These are phyloP conservation scores for Cydia splendana DNA, from an alignment of 1,140 invertebrate genomes.

Conservation along the genomic window DNA sequence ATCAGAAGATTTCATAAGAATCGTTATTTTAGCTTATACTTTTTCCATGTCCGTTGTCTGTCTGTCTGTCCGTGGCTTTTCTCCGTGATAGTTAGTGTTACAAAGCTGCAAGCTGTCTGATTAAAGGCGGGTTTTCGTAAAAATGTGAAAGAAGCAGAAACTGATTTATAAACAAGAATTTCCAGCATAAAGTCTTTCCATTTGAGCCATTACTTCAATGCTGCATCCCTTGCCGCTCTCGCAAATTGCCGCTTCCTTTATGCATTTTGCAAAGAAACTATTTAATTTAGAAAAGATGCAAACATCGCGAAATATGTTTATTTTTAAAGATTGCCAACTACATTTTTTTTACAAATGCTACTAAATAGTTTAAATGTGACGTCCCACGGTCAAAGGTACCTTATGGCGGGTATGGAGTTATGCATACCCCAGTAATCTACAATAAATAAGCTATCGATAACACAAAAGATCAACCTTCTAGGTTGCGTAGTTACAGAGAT, in stretches of 20 bases:
- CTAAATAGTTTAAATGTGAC: too few species aligned
- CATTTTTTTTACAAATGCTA: not conserved
- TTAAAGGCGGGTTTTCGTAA: not conserved
- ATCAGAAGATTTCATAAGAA: too few species aligned
- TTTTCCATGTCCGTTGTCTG: too few species aligned
- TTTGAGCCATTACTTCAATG: conserved; percentile 13
- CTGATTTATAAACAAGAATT: not conserved
- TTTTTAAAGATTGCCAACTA: not conserved
- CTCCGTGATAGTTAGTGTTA: too few species aligned
- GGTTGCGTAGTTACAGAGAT: too few species aligned
- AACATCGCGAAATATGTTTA: not conserved
- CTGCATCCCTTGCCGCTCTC: not conserved
- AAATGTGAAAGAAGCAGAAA: not conserved
- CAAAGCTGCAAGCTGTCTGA: not conserved
- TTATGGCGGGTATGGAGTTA: too few species aligned
- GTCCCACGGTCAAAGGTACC: too few species aligned
- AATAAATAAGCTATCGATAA: too few species aligned
- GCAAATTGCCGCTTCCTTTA: not conserved
- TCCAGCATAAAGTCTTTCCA: not conserved
- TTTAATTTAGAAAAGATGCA: not conserved
- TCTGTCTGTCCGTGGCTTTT: too few species aligned
- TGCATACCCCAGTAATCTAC: too few species aligned
- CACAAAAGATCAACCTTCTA: too few species aligned
- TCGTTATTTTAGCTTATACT: too few species aligned
- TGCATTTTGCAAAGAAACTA: not conserved